phyloP scores from a whole-genome alignment of 2,888 invertebrate species.

The Hedychridium roseum region DNA sequence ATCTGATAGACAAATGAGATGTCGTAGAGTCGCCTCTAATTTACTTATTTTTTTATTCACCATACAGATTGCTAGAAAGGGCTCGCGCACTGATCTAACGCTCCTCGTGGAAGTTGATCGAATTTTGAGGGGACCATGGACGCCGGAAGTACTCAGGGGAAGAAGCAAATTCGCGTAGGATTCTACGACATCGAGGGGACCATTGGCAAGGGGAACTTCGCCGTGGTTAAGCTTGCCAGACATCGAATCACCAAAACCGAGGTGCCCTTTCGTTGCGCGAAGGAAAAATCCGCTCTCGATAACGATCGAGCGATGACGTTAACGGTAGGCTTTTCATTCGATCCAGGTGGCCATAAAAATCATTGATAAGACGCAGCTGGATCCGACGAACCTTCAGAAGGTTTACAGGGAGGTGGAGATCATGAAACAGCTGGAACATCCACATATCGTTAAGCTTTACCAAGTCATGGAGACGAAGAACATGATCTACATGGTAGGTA shows the following conservation, averaged over 20 bases:
- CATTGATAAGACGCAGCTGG: slow-evolving; percentile 92
- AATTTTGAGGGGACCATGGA: slow-evolving; percentile 47
- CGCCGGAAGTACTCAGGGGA: slow-evolving; percentile 49
- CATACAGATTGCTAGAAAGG: too few species aligned
- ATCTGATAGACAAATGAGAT: too few species aligned
- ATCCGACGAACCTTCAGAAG: slow-evolving; percentile 90
- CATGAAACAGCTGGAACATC: slow-evolving; percentile 96
- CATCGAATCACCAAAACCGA: slow-evolving; percentile 99
- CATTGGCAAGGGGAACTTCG: slow-evolving; percentile 99
- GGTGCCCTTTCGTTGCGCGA: too few species aligned
- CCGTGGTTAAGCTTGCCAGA: slow-evolving; percentile 96
- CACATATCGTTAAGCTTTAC: slow-evolving; percentile 96
- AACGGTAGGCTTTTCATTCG: background rate
- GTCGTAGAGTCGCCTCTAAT: too few species aligned
- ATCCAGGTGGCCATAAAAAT: slow-evolving; percentile 92
- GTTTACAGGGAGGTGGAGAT: slow-evolving; percentile 97
- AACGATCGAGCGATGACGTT: too few species aligned
- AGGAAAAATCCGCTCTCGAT: too few species aligned
- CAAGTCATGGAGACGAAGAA: slow-evolving; percentile 99
- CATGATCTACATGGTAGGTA: slow-evolving; percentile 94
- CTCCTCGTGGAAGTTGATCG: too few species aligned
- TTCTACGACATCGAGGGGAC: slow-evolving; percentile 98
- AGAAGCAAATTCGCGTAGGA: slow-evolving; percentile 83
- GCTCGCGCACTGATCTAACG: too few species aligned
- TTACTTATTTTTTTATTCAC: too few species aligned